A percentile compares a stretch with the other conserved stretches of the same genome.
phyloP scores from a whole-genome alignment of 2,797 vertebrate genomes.

The Myotis daubentonii region DNA sequence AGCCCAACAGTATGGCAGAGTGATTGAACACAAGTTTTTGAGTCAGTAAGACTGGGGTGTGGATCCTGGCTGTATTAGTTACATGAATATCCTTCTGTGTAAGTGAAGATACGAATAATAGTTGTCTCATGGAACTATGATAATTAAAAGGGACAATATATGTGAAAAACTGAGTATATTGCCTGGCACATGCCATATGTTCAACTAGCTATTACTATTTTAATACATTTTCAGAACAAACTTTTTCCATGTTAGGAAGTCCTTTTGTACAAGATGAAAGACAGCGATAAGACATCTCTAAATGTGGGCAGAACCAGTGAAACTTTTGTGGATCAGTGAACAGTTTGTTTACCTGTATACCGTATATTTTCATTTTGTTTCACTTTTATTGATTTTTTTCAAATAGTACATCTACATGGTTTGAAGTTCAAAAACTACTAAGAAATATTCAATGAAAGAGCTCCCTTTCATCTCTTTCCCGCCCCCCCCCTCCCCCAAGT shows the following conservation, averaged over 20 bases:
- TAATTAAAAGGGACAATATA: slow-evolving; percentile 4
- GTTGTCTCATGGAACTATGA: not conserved
- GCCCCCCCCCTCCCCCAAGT: not conserved
- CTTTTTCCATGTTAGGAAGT: slow-evolving; percentile 19
- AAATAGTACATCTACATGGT: not conserved
- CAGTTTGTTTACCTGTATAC: not conserved
- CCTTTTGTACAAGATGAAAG: slow-evolving; percentile 32
- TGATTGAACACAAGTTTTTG: not conserved
- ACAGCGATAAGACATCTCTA: not conserved
- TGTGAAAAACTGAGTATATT: not conserved
- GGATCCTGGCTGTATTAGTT: not conserved
- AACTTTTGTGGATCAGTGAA: not conserved
- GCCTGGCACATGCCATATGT: not conserved
- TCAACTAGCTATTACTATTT: not conserved
- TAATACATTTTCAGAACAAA: not conserved
- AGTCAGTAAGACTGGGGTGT: not conserved
- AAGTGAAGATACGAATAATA: not conserved
- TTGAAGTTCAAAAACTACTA: slow-evolving; percentile 46
- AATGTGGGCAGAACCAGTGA: not conserved
- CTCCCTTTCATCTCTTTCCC: not conserved
- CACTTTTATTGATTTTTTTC: not conserved
- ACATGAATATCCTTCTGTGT: not conserved
- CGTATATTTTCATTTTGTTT: not conserved
- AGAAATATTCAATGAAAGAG: not conserved
- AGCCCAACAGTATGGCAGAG: not conserved